Evolutionary conservation across 2,797 vertebrate species (phyloP).

Genomic region (Gallinago stenura): DNA sequence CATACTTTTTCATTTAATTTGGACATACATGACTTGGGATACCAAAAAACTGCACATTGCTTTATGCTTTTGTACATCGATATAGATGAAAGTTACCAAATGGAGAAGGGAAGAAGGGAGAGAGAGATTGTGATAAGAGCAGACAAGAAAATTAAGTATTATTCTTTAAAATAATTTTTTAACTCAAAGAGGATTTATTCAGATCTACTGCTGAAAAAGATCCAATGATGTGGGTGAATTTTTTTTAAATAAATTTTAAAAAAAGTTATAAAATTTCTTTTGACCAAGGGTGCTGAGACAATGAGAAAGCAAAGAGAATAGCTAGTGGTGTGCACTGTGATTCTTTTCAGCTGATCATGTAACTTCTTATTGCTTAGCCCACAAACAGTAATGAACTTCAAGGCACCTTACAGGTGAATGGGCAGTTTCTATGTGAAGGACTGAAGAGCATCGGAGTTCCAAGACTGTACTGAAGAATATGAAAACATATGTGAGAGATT

Average conservation of each 20-base stretch:
- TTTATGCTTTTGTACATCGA: background rate
- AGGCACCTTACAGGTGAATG: background rate
- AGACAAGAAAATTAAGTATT: background rate
- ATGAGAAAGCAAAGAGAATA: background rate
- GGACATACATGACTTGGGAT: background rate
- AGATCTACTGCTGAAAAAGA: background rate
- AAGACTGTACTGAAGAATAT: background rate
- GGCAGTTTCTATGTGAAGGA: background rate
- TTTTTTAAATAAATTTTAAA: rapidly evolving
- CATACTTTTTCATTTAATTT: background rate
- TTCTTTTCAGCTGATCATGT: background rate
- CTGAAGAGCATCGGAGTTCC: background rate
- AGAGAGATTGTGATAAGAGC: background rate
- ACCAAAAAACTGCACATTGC: background rate
- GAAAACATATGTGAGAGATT: background rate
- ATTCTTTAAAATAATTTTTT: background rate
- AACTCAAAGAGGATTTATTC: background rate
- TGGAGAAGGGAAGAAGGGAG: background rate
- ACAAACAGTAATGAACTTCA: background rate
- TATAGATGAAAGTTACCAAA: background rate
- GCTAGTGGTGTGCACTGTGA: background rate
- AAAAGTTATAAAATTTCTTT: background rate
- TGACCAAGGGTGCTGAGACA: background rate
- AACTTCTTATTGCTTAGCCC: background rate
- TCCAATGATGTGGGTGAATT: background rate